phyloP scores from a whole-genome alignment of 2,797 vertebrate species.

The Malurus leucopterus region DNA sequence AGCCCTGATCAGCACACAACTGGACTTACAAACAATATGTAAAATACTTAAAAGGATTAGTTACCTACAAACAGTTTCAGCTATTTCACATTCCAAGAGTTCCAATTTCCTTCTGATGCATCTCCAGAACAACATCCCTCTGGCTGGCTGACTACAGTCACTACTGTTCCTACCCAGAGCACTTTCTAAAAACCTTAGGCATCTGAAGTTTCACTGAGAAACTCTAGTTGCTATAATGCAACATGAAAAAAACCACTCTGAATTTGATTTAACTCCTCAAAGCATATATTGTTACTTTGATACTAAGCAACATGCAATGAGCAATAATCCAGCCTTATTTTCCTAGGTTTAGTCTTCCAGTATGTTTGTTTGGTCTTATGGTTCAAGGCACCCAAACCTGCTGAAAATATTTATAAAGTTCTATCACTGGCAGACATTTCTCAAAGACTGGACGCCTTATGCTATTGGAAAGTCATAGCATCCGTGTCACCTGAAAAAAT shows the following conservation, averaged over 20 bases:
- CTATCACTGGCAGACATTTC: not conserved
- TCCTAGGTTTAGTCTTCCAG: not conserved
- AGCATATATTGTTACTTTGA: not conserved
- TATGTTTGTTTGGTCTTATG: not conserved
- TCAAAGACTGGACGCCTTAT: not conserved
- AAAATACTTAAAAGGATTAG: not conserved
- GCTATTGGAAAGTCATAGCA: not conserved
- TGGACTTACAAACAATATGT: not conserved
- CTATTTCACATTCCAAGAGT: not conserved
- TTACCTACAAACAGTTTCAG: not conserved
- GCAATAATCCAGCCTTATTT: not conserved
- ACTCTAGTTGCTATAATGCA: not conserved
- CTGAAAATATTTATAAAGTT: not conserved
- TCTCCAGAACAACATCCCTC: not conserved
- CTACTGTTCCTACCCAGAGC: fast-evolving
- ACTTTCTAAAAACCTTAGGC: not conserved
- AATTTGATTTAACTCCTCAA: not conserved
- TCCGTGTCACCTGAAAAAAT: not conserved
- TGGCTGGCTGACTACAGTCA: not conserved
- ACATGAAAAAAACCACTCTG: not conserved
- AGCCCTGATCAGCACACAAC: not conserved
- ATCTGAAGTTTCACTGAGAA: not conserved
- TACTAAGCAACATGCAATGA: not conserved
- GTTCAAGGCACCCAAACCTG: not conserved
- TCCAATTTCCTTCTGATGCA: not conserved